Conservation (phyloP, 2,113 vertebrate genomes). For the Hypomesus transpacificus region DNA sequence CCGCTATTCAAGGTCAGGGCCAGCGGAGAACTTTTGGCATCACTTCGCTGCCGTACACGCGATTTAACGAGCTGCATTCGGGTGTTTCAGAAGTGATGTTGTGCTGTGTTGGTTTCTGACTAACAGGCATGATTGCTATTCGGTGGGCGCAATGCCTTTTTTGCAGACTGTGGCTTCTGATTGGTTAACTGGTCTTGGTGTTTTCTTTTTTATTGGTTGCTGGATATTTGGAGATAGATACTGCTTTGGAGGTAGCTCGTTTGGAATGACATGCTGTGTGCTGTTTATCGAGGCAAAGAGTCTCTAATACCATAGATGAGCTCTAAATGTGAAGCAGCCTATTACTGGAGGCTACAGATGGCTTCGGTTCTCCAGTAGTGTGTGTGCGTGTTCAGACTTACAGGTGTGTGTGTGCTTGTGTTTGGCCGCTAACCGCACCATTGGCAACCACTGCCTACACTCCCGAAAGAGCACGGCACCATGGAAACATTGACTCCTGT, state of each 20-base stretch:
- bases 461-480: not conserved
- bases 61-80: no score
- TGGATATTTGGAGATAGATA: no score
- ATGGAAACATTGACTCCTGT: conserved; percentile 24
- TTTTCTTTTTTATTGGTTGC: not conserved
- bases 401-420: not conserved
- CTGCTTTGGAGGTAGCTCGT: no score
- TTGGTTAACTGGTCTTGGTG: conserved; percentile 2
- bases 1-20: conserved; percentile 87
- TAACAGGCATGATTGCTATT: not conserved
- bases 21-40: not conserved
- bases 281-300: no score
- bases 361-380: not conserved
- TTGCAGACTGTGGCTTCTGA: not conserved
- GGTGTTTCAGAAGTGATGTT: no score
- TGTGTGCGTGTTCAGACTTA: not conserved
- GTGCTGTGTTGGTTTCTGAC: conserved; percentile 9
- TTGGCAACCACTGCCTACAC: not conserved
- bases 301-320: no score
- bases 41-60: not conserved
- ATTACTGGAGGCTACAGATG: no score
- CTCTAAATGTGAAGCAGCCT: no score
- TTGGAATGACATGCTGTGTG: no score
- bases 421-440: not conserved
- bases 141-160: not conserved